Evolutionary conservation across 2,113 vertebrate genomes (phyloP).

Genomic region (Sciurus niger): DNA sequence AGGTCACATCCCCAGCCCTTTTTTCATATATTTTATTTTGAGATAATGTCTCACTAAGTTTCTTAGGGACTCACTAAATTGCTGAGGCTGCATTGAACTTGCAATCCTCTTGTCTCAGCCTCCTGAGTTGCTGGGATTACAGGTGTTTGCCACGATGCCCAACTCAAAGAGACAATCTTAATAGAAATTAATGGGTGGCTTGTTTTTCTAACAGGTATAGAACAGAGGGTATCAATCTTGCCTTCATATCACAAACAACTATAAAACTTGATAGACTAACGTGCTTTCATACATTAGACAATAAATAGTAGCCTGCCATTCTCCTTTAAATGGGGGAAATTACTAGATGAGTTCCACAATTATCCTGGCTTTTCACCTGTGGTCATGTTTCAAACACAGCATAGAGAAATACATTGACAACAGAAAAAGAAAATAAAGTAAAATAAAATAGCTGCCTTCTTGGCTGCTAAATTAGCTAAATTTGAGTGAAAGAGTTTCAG

Average conservation of each 20-base stretch:
- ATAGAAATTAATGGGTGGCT: background rate
- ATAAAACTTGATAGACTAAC: background rate
- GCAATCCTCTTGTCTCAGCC: too few species aligned
- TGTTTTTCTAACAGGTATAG: background rate
- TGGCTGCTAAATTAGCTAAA: background rate
- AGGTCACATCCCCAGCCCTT: too few species aligned
- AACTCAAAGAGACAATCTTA: background rate
- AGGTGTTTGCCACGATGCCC: too few species aligned
- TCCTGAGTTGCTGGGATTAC: too few species aligned
- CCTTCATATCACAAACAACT: background rate
- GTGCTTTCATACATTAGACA: background rate
- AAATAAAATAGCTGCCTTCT: background rate
- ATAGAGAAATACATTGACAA: background rate
- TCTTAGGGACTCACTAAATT: too few species aligned
- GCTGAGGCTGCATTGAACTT: too few species aligned
- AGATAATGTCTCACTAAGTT: too few species aligned
- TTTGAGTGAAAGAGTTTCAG: background rate
- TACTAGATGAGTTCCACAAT: background rate
- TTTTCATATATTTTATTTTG: too few species aligned
- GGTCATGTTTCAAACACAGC: background rate
- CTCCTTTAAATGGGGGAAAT: background rate
- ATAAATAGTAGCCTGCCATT: background rate
- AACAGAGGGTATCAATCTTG: background rate
- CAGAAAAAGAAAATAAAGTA: background rate
- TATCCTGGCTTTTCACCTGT: background rate